Conservation (phyloP, 2,797 vertebrate species). For the Rhinophrynus dorsalis region DNA sequence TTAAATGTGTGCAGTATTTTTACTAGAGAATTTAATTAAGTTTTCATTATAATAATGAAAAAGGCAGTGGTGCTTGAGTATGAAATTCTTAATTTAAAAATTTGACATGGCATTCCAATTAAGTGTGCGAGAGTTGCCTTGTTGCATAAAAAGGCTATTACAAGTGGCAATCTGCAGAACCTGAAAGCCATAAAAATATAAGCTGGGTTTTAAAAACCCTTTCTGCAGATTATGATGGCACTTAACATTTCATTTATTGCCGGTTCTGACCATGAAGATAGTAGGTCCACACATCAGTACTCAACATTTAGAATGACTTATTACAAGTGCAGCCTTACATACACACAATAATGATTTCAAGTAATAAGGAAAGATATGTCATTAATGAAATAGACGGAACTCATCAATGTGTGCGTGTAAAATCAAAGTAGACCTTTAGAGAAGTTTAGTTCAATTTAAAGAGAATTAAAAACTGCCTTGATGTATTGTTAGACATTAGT, state of each 20-base stretch:
- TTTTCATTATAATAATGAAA: slow-evolving; percentile 73
- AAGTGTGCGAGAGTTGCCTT: slow-evolving; percentile 57
- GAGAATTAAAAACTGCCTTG: too few relatives aligned
- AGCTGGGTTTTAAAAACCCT: slow-evolving; percentile 59
- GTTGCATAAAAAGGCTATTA: slow-evolving; percentile 63
- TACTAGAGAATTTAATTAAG: slow-evolving; percentile 73
- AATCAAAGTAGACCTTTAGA: too few relatives aligned
- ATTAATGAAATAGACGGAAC: too few relatives aligned
- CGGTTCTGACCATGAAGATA: slow-evolving; percentile 24
- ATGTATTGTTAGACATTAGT: too few relatives aligned
- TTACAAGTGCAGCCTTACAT: slow-evolving; percentile 11
- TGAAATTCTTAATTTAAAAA: slow-evolving; percentile 74
- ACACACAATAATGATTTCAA: background rate
- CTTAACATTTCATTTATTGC: slow-evolving; percentile 45
- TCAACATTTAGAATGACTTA: slow-evolving; percentile 4
- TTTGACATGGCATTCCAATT: slow-evolving; percentile 68
- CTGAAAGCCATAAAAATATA: slow-evolving; percentile 64
- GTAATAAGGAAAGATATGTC: too few relatives aligned
- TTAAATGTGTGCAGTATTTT: slow-evolving; percentile 72
- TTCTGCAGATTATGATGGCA: slow-evolving; percentile 33
- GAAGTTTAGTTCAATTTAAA: too few relatives aligned
- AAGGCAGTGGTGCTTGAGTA: slow-evolving; percentile 70
- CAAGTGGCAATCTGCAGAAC: slow-evolving; percentile 56
- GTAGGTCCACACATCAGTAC: slow-evolving; percentile 18
- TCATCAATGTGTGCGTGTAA: too few relatives aligned